These are phyloP conservation scores for Arrhopalites spinosus DNA, from an alignment of 2,888 invertebrate species.

Conservation along the genomic window DNA sequence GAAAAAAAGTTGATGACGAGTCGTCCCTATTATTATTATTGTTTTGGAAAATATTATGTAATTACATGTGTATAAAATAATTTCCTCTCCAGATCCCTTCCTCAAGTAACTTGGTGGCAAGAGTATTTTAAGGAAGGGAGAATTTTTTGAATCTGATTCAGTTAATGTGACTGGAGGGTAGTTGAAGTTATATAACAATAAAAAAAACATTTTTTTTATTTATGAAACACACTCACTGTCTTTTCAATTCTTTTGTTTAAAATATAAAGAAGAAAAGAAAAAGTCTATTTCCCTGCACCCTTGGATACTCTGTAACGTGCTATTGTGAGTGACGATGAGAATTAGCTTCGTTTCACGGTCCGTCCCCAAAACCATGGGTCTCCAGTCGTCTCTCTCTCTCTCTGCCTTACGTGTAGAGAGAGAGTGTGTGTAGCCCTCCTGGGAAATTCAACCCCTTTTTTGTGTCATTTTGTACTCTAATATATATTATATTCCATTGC, in stretches of 20 bases:
- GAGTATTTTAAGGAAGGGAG: background rate
- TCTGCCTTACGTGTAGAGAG: no score
- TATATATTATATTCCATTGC: background rate
- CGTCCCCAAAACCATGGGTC: slow-evolving; percentile 12
- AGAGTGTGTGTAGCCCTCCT: slow-evolving; percentile 26
- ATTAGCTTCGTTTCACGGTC: slow-evolving; percentile 43
- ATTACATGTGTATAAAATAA: background rate
- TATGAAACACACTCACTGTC: no score
- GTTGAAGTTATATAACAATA: no score
- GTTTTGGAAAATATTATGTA: no score
- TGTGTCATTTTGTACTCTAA: background rate
- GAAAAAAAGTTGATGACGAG: background rate
- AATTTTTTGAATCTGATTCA: slow-evolving; percentile 16
- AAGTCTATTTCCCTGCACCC: slow-evolving; percentile 45
- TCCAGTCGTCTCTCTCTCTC: slow-evolving; percentile 4
- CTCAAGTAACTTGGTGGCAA: background rate
- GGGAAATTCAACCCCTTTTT: slow-evolving; percentile 13
- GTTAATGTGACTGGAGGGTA: background rate
- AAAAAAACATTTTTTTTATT: no score
- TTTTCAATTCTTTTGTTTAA: slow-evolving; percentile 39
- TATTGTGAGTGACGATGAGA: slow-evolving; percentile 36
- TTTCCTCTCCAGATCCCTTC: background rate
- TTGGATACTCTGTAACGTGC: slow-evolving; percentile 37
- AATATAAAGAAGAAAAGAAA: slow-evolving; percentile 45
- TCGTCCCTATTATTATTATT: background rate